These are phyloP conservation scores for Pitta sordida DNA, from an alignment of 2,113 vertebrate species.

Conservation along the genomic window DNA sequence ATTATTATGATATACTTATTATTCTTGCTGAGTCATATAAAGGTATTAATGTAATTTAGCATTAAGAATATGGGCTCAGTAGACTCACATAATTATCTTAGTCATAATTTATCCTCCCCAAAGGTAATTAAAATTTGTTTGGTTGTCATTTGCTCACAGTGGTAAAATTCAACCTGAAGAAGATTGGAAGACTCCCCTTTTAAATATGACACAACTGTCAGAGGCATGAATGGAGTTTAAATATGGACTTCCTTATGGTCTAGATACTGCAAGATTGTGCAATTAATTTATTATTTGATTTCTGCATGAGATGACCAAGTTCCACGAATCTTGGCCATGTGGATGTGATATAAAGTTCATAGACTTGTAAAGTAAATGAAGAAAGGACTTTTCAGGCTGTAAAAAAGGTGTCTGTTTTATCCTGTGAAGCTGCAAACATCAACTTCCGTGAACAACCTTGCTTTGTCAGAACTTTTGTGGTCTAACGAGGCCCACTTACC, in stretches of 20 bases:
- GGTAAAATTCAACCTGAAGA: not conserved
- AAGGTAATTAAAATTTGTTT: not conserved
- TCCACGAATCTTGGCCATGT: not conserved
- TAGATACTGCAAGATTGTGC: not conserved
- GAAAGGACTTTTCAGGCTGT: not conserved
- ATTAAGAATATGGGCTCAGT: not conserved
- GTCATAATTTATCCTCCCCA: not conserved
- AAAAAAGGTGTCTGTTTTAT: not conserved
- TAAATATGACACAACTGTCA: not conserved
- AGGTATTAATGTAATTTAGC: not conserved
- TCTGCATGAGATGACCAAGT: not conserved
- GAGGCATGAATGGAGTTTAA: not conserved
- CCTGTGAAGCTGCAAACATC: not conserved
- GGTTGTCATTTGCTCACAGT: not conserved
- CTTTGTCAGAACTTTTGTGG: not conserved
- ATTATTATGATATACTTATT: slow-evolving; percentile 7
- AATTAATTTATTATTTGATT: not conserved
- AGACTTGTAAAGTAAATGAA: not conserved
- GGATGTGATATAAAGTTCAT: not conserved
- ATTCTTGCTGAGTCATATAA: not conserved
- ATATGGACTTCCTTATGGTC: not conserved
- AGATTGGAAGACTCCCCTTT: not conserved
- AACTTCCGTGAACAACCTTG: not conserved
- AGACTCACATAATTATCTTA: not conserved
- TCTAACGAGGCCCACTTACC: not conserved